phyloP scores from a whole-genome alignment of 2,888 invertebrate species.

The Scaptomyza caliginosa region DNA sequence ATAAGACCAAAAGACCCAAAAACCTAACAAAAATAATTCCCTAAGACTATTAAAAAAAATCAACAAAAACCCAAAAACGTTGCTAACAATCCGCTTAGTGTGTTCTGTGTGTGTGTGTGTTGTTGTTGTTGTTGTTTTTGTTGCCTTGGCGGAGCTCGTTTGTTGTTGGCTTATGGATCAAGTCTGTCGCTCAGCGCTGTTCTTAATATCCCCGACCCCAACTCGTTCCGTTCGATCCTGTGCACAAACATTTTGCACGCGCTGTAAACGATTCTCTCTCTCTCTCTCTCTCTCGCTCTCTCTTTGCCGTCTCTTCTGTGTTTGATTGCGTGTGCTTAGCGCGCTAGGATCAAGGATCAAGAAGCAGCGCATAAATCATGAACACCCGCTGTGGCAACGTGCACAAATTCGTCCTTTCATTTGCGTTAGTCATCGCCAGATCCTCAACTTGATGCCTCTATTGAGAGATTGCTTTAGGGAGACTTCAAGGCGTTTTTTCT shows the following conservation, averaged over 20 bases:
- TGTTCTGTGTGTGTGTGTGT: constrained; percentile 13
- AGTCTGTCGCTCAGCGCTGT: constrained; percentile 17
- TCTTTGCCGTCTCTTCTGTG: constrained; percentile 14
- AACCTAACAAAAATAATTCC: constrained; percentile 21
- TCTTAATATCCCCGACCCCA: background rate
- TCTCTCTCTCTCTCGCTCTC: constrained; percentile 3
- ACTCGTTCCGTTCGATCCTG: constrained; percentile 23
- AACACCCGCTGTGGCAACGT: constrained; percentile 74
- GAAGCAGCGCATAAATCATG: constrained; percentile 66
- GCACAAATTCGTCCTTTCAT: constrained; percentile 67
- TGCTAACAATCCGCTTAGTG: constrained; percentile 68
- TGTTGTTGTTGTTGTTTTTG: constrained; percentile 31
- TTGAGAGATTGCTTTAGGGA: background rate
- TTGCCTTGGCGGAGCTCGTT: constrained; percentile 38
- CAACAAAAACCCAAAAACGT: constrained; percentile 20
- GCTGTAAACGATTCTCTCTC: constrained; percentile 41
- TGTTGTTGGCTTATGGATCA: constrained; percentile 54
- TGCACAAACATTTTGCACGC: constrained; percentile 67
- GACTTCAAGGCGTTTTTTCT: constrained; percentile 13
- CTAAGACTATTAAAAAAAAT: constrained; percentile 67
- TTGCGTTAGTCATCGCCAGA: constrained; percentile 46
- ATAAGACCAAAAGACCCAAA: constrained; percentile 54
- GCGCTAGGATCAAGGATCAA: constrained; percentile 67
- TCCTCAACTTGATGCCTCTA: constrained; percentile 36
- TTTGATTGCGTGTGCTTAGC: constrained; percentile 60